Evolutionary conservation across 1,140 invertebrate species (phyloP).

Genomic region (Drosophila sp.): DNA sequence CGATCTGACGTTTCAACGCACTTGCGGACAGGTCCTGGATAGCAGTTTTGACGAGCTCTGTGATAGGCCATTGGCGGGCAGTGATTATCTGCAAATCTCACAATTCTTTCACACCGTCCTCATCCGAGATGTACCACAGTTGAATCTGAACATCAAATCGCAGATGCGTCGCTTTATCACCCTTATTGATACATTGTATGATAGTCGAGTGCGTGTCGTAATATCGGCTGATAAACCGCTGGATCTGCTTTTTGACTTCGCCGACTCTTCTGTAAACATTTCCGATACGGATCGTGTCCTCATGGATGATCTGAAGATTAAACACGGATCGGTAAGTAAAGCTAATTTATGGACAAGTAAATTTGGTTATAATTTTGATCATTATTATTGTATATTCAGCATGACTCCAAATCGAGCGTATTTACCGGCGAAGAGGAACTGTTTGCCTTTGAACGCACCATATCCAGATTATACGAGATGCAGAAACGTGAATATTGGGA

Average conservation of each 20-base stretch:
- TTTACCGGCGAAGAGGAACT: slow-evolving; percentile 99
- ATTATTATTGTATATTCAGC: slow-evolving; percentile 10
- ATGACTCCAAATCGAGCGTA: slow-evolving; percentile 87
- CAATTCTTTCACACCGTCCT: slow-evolving; percentile 98
- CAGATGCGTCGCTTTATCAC: slow-evolving; percentile 97
- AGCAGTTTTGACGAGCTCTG: slow-evolving; percentile 96
- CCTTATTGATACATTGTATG: slow-evolving; percentile 98
- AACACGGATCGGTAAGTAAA: slow-evolving; percentile 64
- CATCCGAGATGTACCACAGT: slow-evolving; percentile 93
- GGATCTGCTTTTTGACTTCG: slow-evolving; percentile 88
- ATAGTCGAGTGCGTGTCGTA: slow-evolving; percentile 92
- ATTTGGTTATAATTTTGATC: background rate
- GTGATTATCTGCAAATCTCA: slow-evolving; percentile 96
- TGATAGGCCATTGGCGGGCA: slow-evolving; percentile 94
- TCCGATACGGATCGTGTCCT: slow-evolving; percentile 91
- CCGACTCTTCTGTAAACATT: slow-evolving; percentile 83
- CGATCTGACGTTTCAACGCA: slow-evolving; percentile 93
- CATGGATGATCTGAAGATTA: slow-evolving; percentile 94
- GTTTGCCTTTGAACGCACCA: slow-evolving; percentile 97
- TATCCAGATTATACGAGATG: slow-evolving; percentile 97
- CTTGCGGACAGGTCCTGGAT: slow-evolving; percentile 96
- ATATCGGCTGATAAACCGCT: slow-evolving; percentile 91
- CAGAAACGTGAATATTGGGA: slow-evolving; percentile 96
- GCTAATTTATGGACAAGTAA: background rate
- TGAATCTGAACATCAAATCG: slow-evolving; percentile 90